Evolutionary conservation across 1,140 invertebrate genomes (phyloP), one percentile per base, ranked within the genome.

Genomic region (Wasmannia auropunctata): DNA sequence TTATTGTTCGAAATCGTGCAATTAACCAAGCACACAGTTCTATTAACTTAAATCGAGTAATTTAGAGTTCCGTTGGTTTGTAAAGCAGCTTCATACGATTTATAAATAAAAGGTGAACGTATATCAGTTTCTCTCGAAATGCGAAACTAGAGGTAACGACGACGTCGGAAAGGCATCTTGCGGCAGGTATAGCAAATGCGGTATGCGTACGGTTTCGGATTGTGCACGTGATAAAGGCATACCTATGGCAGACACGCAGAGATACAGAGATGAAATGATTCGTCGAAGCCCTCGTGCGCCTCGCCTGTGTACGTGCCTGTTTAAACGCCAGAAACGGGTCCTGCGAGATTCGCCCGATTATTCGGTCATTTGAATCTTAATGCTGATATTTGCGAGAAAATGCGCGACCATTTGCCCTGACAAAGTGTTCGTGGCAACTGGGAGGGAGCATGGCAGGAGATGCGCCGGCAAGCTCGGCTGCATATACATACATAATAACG

Each of bases 351-450:
- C 56, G 56, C 54, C 49, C 22, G 69, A 76, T 75, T 85, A 85
- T 85, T 85, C 56, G 72, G 40, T 77, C 72, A 77, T 85, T 85
- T 63, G 72, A 85, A 85, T 85, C 74, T 85, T 85, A 85, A 85
- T 65, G 81, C 37, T 77, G 70, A 85, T 65, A 77, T 77, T 85
- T 51, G 81, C 58, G 43, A 62, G 70, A 85, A 43, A 85, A 76
- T 85, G 74, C 72, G 72, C 58, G 58, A 19, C 43, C 81, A 40
- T 58, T 77, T 46, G n/a, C 72, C 40, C 16, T 77, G 81, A 76
- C 72, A 77, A 85, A 85, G 72, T 77, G 65, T 85, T 63, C 60
- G 37, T 28, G 43, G n/a, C 81, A 49, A 43, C 58, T 77, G 67
- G 19, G 10, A n/a, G 37, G 25, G 51, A 81, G 58, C 51, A 56